phyloP scores from a whole-genome alignment of 2,888 invertebrate species.

The Tanytarsus gracilentus region DNA sequence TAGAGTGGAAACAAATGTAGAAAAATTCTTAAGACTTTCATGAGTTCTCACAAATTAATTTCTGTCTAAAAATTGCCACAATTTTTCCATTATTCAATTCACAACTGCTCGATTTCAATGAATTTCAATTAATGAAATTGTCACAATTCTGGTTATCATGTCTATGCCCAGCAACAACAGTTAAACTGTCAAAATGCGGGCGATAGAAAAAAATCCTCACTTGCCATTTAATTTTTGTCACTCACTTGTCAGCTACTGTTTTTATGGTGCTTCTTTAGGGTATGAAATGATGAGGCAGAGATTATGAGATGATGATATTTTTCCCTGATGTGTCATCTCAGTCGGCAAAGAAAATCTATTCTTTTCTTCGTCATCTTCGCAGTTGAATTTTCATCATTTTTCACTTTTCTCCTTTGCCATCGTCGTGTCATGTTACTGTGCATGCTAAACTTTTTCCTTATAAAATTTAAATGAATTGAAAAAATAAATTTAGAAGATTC shows the following conservation, averaged over 20 bases:
- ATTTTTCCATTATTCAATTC: too few species aligned
- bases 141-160: too few species aligned
- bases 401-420: background rate
- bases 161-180: too few species aligned
- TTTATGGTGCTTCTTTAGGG: background rate
- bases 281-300: background rate
- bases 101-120: too few species aligned
- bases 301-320: background rate
- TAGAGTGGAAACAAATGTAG: background rate
- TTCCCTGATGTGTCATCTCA: too few species aligned
- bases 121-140: too few species aligned
- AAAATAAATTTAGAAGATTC: too few species aligned
- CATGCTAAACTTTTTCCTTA: too few species aligned
- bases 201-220: background rate
- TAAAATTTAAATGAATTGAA: too few species aligned
- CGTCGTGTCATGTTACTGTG: too few species aligned
- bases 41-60: background rate
- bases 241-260: background rate
- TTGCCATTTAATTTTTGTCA: background rate
- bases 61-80: too few species aligned
- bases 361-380: background rate
- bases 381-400: conserved; percentile 6
- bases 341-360: background rate
- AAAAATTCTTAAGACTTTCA: conserved; percentile 6
- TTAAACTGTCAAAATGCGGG: conserved; percentile 1